phyloP scores from a whole-genome alignment of 2,888 invertebrate species.

The Plebejus argus region DNA sequence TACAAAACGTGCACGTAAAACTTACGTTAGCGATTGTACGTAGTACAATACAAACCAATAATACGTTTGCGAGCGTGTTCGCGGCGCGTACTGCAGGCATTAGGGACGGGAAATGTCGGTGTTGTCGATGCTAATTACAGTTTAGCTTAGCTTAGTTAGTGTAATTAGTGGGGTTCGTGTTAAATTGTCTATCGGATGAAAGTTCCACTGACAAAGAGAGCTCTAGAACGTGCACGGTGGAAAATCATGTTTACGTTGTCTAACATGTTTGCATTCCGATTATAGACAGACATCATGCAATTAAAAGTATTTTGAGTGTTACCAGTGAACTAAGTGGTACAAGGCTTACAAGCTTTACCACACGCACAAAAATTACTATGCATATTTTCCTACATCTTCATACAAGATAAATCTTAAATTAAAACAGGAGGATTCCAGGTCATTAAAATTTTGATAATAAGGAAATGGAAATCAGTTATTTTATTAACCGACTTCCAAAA shows the following conservation, averaged over 20 bases:
- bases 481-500: too few species aligned
- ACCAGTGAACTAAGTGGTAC: too few species aligned
- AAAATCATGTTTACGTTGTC: too few species aligned
- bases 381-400: too few species aligned
- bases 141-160: neutral
- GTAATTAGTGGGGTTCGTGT: neutral
- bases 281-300: too few species aligned
- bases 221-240: too few species aligned
- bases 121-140: slow-evolving; percentile 12
- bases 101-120: slow-evolving; percentile 23
- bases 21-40: slow-evolving; percentile 28
- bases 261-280: too few species aligned
- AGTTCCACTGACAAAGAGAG: neutral
- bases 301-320: too few species aligned
- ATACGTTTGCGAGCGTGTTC: slow-evolving; percentile 31
- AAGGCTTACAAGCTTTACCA: too few species aligned
- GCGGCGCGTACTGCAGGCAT: neutral
- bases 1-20: neutral
- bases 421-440: too few species aligned
- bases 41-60: slow-evolving; percentile 28
- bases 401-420: too few species aligned
- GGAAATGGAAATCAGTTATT: neutral
- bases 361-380: too few species aligned
- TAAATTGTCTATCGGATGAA: neutral
- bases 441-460: neutral